These are phyloP conservation scores for Mechanitis mazaeus DNA, from an alignment of 2,888 invertebrate genomes.

Conservation along the genomic window DNA sequence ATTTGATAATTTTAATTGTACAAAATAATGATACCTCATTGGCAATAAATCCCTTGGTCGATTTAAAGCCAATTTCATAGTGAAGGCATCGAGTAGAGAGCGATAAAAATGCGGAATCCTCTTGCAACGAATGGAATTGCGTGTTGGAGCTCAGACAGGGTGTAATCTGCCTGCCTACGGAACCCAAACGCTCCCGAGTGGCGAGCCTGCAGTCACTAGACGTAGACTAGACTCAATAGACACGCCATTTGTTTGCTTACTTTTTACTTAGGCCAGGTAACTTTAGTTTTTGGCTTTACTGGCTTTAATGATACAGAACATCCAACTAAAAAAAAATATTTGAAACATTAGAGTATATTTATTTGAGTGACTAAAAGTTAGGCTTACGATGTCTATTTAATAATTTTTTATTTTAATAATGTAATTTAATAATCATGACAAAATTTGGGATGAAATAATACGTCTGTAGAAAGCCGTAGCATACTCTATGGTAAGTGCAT, in stretches of 20 bases:
- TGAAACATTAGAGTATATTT: too few relatives aligned
- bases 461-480: slow-evolving; percentile 16
- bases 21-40: slow-evolving; percentile 24
- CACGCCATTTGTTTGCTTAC: slow-evolving; percentile 1
- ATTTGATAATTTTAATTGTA: too few relatives aligned
- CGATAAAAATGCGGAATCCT: slow-evolving; percentile 72
- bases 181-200: slow-evolving; percentile 68
- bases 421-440: background rate
- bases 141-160: slow-evolving; percentile 73
- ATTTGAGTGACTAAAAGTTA: too few relatives aligned
- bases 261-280: background rate
- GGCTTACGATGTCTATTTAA: too few relatives aligned
- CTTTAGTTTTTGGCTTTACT: too few relatives aligned
- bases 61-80: slow-evolving; percentile 54
- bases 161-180: slow-evolving; percentile 72
- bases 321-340: too few relatives aligned
- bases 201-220: slow-evolving; percentile 49
- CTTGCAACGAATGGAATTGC: slow-evolving; percentile 69
- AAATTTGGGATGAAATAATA: slow-evolving; percentile 1
- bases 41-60: slow-evolving; percentile 36
- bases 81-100: slow-evolving; percentile 47
- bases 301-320: too few relatives aligned
- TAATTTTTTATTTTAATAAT: too few relatives aligned
- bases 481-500: slow-evolving; percentile 61
- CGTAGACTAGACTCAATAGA: slow-evolving; percentile 44